Evolutionary conservation across 2,797 vertebrate genomes (phyloP).

Genomic region (Anas acuta): DNA sequence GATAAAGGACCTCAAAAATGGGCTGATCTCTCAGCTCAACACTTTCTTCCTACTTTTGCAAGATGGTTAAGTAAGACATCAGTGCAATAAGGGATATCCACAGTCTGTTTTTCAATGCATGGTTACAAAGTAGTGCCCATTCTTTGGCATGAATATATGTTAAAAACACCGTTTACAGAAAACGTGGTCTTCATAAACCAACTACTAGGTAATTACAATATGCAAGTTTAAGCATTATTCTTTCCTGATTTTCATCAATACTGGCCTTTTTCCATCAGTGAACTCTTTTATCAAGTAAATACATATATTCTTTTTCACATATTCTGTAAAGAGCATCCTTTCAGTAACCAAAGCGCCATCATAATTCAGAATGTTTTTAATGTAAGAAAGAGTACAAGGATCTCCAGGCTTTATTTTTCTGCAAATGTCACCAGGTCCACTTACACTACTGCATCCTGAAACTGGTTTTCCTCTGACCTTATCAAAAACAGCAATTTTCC

Average conservation of each 20-base stretch:
- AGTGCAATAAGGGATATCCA: not conserved
- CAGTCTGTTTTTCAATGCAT: not conserved
- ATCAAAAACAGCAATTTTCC: not conserved
- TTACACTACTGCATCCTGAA: not conserved
- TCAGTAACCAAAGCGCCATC: not conserved
- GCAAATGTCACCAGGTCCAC: constrained; percentile 37
- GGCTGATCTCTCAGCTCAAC: not conserved
- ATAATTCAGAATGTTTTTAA: not conserved
- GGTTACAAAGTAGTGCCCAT: not conserved
- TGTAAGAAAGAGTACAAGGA: not conserved
- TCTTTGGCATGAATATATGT: not conserved
- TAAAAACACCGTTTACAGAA: not conserved
- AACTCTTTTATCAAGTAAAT: not conserved
- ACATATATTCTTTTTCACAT: not conserved
- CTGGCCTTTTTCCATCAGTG: not conserved
- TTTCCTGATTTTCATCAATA: not conserved
- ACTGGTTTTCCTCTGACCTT: constrained; percentile 44
- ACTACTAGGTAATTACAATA: not conserved
- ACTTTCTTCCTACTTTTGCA: not conserved
- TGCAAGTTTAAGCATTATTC: not conserved
- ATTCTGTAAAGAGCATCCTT: not conserved
- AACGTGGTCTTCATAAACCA: not conserved
- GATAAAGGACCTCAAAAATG: not conserved
- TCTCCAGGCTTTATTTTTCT: constrained; percentile 17
- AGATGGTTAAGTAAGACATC: not conserved